Evolutionary conservation across 2,797 vertebrate species (phyloP).

Genomic region (Coranthus polyacanthus): DNA sequence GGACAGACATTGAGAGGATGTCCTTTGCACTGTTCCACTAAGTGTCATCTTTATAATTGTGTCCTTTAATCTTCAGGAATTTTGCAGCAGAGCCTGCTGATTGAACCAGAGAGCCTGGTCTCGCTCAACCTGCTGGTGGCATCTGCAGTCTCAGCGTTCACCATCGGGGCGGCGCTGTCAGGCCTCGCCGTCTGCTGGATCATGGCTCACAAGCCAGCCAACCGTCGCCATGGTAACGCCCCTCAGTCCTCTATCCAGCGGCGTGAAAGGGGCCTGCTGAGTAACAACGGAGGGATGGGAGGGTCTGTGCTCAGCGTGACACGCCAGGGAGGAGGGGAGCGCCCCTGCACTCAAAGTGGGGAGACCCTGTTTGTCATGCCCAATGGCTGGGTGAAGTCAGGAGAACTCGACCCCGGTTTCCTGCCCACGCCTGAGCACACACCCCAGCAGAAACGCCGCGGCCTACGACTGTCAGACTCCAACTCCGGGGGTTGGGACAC

Average conservation of each 20-base stretch:
- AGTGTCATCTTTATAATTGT: slow-evolving; percentile 50
- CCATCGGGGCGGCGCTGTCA: slow-evolving; percentile 95
- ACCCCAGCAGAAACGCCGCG: slow-evolving; percentile 91
- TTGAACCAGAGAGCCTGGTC: slow-evolving; percentile 93
- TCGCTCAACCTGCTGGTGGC: slow-evolving; percentile 95
- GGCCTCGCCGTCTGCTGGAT: slow-evolving; percentile 97
- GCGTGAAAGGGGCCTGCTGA: slow-evolving; percentile 90
- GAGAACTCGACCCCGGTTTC: slow-evolving; percentile 92
- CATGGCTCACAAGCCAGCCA: slow-evolving; percentile 92
- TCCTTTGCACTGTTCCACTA: slow-evolving; percentile 28
- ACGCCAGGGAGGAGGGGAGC: slow-evolving; percentile 83
- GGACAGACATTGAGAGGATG: slow-evolving; percentile 36
- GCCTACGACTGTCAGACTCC: slow-evolving; percentile 85
- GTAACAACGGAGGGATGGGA: slow-evolving; percentile 87
- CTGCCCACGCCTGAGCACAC: slow-evolving; percentile 97
- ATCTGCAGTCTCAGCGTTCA: slow-evolving; percentile 95
- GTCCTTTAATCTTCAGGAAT: slow-evolving; percentile 84
- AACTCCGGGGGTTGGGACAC: slow-evolving; percentile 92
- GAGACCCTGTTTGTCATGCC: slow-evolving; percentile 95
- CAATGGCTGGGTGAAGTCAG: slow-evolving; percentile 94
- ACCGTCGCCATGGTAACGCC: slow-evolving; percentile 74
- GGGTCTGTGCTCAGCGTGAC: slow-evolving; percentile 95
- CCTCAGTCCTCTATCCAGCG: slow-evolving; percentile 86
- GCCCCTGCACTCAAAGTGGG: slow-evolving; percentile 82
- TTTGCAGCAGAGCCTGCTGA: slow-evolving; percentile 92